A percentile compares a stretch with the other conserved stretches of the same genome.
phyloP scores from a whole-genome alignment of 2,888 invertebrate genomes.

The Schizotus pectinicornis region DNA sequence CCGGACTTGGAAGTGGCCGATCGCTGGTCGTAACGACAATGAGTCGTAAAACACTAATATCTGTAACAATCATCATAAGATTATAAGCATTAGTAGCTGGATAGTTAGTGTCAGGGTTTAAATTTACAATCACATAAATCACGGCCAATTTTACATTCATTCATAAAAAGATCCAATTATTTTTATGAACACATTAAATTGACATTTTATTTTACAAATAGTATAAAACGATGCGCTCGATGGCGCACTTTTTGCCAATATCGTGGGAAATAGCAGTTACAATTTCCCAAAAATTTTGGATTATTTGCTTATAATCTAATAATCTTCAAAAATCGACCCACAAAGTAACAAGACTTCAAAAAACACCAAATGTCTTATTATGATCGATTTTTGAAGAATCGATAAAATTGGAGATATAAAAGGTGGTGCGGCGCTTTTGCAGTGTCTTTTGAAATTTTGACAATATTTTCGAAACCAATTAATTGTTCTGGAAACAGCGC shows the following conservation, averaged over 20 bases:
- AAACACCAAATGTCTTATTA: slow-evolving; percentile 50
- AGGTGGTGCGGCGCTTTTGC: slow-evolving; percentile 3
- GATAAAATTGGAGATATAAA: slow-evolving; percentile 31
- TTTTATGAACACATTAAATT: slow-evolving; percentile 56
- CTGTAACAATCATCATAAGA: slow-evolving; percentile 30
- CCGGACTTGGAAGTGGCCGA: too few species aligned
- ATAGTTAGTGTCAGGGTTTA: slow-evolving; percentile 1
- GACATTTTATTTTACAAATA: slow-evolving; percentile 46
- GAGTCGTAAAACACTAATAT: slow-evolving; percentile 16
- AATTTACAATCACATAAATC: slow-evolving; percentile 38
- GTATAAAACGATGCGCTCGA: slow-evolving; percentile 12
- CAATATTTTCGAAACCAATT: neutral
- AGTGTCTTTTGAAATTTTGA: slow-evolving; percentile 2
- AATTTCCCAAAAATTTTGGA: neutral
- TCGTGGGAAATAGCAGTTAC: neutral
- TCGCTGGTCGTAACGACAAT: neutral
- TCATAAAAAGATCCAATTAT: slow-evolving; percentile 33
- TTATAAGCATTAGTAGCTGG: slow-evolving; percentile 14
- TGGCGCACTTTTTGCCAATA: neutral
- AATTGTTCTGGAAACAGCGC: neutral
- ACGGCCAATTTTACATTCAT: slow-evolving; percentile 39
- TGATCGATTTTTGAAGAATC: slow-evolving; percentile 50
- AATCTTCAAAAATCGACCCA: slow-evolving; percentile 55
- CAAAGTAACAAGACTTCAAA: slow-evolving; percentile 55
- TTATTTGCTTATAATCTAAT: too few species aligned